phyloP scores from a whole-genome alignment of 2,888 invertebrate species.

The Therioaphis trifolii region DNA sequence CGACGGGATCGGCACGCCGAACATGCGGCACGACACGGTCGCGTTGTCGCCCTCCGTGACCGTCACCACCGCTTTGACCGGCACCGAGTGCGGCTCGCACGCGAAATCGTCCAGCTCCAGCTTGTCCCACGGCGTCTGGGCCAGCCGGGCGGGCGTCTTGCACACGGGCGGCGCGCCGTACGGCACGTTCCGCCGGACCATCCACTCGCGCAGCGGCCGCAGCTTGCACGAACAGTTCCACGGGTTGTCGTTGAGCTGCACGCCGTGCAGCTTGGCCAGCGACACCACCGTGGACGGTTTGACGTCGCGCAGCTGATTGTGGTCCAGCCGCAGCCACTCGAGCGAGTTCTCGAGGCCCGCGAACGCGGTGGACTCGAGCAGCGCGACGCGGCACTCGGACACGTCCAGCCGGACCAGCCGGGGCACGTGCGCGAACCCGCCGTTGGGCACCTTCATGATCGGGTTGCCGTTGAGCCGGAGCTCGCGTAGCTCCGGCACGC shows the following conservation, averaged over 20 bases:
- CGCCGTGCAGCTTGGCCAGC: slow-evolving; percentile 77
- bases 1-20: slow-evolving; percentile 63
- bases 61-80: slow-evolving; percentile 73
- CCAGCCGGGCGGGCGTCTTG: slow-evolving; percentile 75
- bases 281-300: slow-evolving; percentile 77
- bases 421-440: slow-evolving; percentile 76
- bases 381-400: slow-evolving; percentile 78
- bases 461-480: slow-evolving; percentile 81
- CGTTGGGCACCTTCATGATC: slow-evolving; percentile 77
- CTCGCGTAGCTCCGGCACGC: slow-evolving; percentile 80
- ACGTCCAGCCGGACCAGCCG: slow-evolving; percentile 80
- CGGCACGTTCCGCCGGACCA: slow-evolving; percentile 82
- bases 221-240: slow-evolving; percentile 86
- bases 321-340: slow-evolving; percentile 82
- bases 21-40: slow-evolving; percentile 71
- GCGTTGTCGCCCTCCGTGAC: slow-evolving; percentile 80
- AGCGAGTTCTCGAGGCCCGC: slow-evolving; percentile 78
- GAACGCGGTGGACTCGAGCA: slow-evolving; percentile 79
- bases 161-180: slow-evolving; percentile 79
- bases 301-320: slow-evolving; percentile 78
- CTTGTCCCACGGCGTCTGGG: slow-evolving; percentile 79
- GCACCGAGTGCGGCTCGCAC: slow-evolving; percentile 78
- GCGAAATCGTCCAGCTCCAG: slow-evolving; percentile 84
- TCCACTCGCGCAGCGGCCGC: slow-evolving; percentile 82
- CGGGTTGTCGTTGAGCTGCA: slow-evolving; percentile 82